phyloP scores from a whole-genome alignment of 2,888 invertebrate species.

The Polydrusus tereticollis region DNA sequence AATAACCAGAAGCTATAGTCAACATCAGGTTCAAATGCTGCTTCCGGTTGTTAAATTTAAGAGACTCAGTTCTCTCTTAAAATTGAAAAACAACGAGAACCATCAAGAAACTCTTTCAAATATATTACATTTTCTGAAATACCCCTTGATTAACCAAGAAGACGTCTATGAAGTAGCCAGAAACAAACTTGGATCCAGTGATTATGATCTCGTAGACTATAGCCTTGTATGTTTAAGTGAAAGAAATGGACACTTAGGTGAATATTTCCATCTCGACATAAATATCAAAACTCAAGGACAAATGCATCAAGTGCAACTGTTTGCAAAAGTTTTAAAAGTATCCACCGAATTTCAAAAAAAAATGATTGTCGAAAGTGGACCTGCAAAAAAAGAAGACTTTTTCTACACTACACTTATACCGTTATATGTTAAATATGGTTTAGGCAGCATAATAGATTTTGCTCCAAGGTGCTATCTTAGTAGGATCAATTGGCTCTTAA shows the following conservation, averaged over 20 bases:
- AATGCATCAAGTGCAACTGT: slow-evolving; percentile 6
- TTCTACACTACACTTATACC: slow-evolving; percentile 66
- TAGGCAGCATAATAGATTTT: slow-evolving; percentile 50
- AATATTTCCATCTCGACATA: slow-evolving; percentile 56
- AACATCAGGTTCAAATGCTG: slow-evolving; percentile 15
- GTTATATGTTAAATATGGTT: slow-evolving; percentile 57
- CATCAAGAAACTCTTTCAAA: slow-evolving; percentile 23
- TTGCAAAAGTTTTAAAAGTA: slow-evolving; percentile 32
- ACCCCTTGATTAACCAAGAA: slow-evolving; percentile 51
- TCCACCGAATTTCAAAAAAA: slow-evolving; percentile 45
- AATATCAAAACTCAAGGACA: background rate
- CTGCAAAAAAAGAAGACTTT: slow-evolving; percentile 56
- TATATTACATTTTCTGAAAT: slow-evolving; percentile 22
- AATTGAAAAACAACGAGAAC: background rate
- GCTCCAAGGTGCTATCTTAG: slow-evolving; percentile 63
- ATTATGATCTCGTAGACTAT: slow-evolving; percentile 52
- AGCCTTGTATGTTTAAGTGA: slow-evolving; percentile 48
- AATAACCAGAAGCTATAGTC: background rate
- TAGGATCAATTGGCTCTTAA: slow-evolving; percentile 59
- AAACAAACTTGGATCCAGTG: slow-evolving; percentile 50
- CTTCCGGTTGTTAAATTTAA: slow-evolving; percentile 36
- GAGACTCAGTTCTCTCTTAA: background rate
- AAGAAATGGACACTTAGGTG: slow-evolving; percentile 57
- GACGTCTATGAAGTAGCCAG: slow-evolving; percentile 54
- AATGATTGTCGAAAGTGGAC: slow-evolving; percentile 40